Base-by-base conservation (phyloP, 1,140 invertebrate species). In the Drosophila seguyi region DNA sequence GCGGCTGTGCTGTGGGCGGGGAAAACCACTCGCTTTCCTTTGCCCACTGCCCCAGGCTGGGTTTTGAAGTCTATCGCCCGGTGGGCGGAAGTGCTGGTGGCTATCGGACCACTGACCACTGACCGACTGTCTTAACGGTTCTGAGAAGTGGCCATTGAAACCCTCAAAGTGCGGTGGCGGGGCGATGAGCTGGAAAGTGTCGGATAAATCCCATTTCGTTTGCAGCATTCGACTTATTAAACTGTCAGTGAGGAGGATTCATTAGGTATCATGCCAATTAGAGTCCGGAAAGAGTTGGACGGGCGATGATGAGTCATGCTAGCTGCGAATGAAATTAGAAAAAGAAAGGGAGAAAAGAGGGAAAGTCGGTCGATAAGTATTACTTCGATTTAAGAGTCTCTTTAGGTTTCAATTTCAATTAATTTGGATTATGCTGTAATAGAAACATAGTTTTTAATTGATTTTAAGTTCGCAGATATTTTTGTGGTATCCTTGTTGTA, bases 81-180 rank as follows among this genome's bases (percentile, higher is more conserved):
- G 27, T 38, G 45, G 60, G 27, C 59, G 80, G 69, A 83, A 75
- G 45, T 75, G 80, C 75, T 39, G 22, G 20, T 10, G 47, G 71
- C 75, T 61, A 79, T 79, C 66, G 29, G 69, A 56, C 73, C 22
- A 42, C 74, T 47, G 50, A 31, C 68, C 66, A 59, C 68, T 66
- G 61, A 62, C 66, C 69, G 71, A 61, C 53, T 69, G 75, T 58
- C 81, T 80, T 79, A 62, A 58, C 53, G 66, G 60, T 29, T 73
- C 65, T 58, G 62, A 60, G 62, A 77, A 68, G 75, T 87, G 83
- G 79, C 60, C 60, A 81, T 79, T 78, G 74, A 68, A 50, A 41
- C 65, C 60, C 67, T 41, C 53, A 20, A 42, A 72, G 53, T 29
- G 48, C 29, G 50, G 42, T 39, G 50, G 31, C 34, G 53, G 44